Base-by-base conservation (phyloP, 2,113 vertebrate species). In the Oncorhynchus masou region DNA sequence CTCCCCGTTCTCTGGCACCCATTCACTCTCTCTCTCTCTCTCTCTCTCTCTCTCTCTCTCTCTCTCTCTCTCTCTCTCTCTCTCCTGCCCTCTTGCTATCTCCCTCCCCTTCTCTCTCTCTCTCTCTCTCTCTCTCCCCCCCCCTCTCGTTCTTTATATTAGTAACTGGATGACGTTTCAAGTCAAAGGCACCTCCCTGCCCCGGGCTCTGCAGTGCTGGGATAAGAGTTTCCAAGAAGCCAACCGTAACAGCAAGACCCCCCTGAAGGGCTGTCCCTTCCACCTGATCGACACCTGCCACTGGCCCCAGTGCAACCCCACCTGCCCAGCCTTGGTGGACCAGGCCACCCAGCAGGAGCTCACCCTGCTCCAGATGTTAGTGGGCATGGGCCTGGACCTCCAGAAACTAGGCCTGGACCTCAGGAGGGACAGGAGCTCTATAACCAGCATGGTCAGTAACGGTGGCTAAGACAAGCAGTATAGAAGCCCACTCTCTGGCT, bases 251-350 rank as follows among this genome's bases (percentile, higher is more conserved):
- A 92, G 92, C 82, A 92, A 89, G 76, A 90, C 90, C 0, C 84
- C 90, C 0, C 54, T 92, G 4, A 94, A 93, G 83, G 92, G 93
- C 24, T 95, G 94, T 74, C 92, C 94, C 66, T 95, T 93, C 79
- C 91, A 94, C 79, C 86, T 95, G 39, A 85, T 95, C 45, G 94
- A 95, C 83, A 90, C 79, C 80, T 95, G 95, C 79, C 94, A 93
- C 34, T 90, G 86, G 92, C 94, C 94, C 16, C 94, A 95, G 80
- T 95, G 94, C 84, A 95, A 95, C 86, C 94, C 95, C 74, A 95
- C 93, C 60, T 95, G 95, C 79, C 93, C 94, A 3, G 87, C 91
- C 9, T 85, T 95, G 77, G 88, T 94, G 22, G 92, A 95, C 71
- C 91, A 79, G 78, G 88, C 87, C 78, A 93, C 94, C 19, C 91